These are phyloP conservation scores for Arbacia lixula DNA, from an alignment of 53 echinoderm and acorn worm genomes.

Conservation along the genomic window DNA sequence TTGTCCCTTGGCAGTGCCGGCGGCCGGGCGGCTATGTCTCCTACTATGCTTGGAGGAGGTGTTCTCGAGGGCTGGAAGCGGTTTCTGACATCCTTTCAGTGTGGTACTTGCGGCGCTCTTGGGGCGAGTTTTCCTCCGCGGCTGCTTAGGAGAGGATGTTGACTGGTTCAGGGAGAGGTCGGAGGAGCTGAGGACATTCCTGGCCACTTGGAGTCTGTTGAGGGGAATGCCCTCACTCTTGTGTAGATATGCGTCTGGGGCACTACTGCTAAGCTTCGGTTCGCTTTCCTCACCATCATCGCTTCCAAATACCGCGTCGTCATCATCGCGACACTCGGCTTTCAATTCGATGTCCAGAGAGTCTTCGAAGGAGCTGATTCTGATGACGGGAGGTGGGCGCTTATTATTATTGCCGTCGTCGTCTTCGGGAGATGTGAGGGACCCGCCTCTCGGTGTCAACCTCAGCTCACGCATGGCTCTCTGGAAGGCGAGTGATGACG, in stretches of 20 bases:
- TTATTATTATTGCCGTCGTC: not conserved
- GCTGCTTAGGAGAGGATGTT: not conserved
- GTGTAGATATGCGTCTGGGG: not conserved
- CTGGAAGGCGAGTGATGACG: slow-evolving; percentile 7
- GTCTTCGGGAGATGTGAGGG: slow-evolving; percentile 7
- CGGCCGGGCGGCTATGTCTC: not conserved
- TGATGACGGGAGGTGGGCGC: slow-evolving; percentile 3
- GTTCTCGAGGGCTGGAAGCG: not conserved
- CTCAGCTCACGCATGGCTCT: slow-evolving; percentile 13
- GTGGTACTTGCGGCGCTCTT: not conserved
- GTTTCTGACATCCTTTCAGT: not conserved
- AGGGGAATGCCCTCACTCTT: not conserved
- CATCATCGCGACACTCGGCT: not conserved
- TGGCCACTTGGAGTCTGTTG: not conserved
- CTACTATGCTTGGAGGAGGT: too few species aligned
- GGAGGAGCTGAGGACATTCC: not conserved
- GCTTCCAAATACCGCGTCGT: slow-evolving; percentile 5
- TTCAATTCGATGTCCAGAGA: slow-evolving; percentile 18
- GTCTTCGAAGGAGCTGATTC: slow-evolving; percentile 1
- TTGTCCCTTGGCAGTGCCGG: not conserved
- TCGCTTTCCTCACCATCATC: not conserved
- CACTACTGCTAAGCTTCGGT: slow-evolving; percentile 29
- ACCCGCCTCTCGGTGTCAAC: not conserved
- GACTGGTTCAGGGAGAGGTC: not conserved
- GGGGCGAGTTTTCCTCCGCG: not conserved